These are phyloP conservation scores for Microcaecilia unicolor DNA, from an alignment of 2,797 vertebrate genomes.

Conservation along the genomic window DNA sequence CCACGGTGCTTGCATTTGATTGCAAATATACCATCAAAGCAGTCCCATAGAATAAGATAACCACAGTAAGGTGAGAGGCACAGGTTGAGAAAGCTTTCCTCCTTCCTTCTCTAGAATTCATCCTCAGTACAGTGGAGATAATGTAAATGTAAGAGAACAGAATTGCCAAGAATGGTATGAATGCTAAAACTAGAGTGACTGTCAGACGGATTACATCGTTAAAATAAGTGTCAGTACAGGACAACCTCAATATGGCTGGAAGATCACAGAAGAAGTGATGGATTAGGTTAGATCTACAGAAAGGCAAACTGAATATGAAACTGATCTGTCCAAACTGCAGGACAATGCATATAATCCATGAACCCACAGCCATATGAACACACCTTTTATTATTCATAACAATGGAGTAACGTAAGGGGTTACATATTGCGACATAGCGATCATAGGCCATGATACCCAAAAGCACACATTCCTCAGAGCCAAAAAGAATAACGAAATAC, in stretches of 20 bases:
- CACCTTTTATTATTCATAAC: slow-evolving; percentile 7
- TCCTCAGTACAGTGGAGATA: neutral
- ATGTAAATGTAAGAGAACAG: slow-evolving; percentile 10
- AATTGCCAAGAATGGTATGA: slow-evolving; percentile 15
- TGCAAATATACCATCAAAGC: slow-evolving; percentile 23
- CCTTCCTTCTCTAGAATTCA: neutral
- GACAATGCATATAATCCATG: slow-evolving; percentile 1
- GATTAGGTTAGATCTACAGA: too few species aligned
- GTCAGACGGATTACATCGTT: too few species aligned
- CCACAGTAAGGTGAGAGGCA: slow-evolving; percentile 12
- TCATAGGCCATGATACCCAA: slow-evolving; percentile 18
- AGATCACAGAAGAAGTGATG: too few species aligned
- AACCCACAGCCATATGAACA: neutral
- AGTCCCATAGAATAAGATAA: too few species aligned
- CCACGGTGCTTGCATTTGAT: too few species aligned
- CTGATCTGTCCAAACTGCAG: too few species aligned
- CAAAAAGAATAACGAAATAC: too few species aligned
- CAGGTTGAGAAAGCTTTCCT: slow-evolving; percentile 19
- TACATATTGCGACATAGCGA: slow-evolving; percentile 6
- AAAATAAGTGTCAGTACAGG: too few species aligned
- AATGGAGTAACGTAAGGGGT: neutral
- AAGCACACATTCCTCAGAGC: slow-evolving; percentile 5
- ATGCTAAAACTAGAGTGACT: too few species aligned
- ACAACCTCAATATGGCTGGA: too few species aligned
- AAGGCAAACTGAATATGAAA: too few species aligned